Conservation (phyloP, 2,113 vertebrate species). For the Brachyhypopomus gauderio region DNA sequence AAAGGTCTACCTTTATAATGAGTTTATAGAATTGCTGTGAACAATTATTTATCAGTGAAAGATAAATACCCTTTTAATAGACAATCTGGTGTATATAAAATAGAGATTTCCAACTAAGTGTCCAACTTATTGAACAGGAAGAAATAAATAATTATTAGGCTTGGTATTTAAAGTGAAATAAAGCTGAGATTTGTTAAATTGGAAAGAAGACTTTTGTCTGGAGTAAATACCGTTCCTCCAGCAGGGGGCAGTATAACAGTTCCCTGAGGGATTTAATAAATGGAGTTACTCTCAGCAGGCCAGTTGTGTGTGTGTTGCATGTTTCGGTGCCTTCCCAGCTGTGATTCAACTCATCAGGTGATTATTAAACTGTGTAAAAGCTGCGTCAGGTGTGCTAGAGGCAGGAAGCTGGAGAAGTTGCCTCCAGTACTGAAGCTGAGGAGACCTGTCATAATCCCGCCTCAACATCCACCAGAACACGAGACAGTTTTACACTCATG, state of each 20-base stretch:
- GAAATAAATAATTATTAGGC: neutral
- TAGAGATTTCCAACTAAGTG: neutral
- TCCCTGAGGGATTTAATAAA: constrained; percentile 52
- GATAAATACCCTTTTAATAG: neutral
- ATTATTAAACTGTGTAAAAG: neutral
- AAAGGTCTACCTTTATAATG: constrained; percentile 6
- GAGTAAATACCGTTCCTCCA: constrained; percentile 51
- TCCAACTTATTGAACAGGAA: neutral
- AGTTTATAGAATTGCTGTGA: constrained; percentile 14
- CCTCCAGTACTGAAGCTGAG: neutral
- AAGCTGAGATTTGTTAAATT: neutral
- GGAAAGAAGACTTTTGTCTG: neutral
- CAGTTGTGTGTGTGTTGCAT: neutral
- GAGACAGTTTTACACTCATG: neutral
- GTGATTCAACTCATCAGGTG: constrained; percentile 1
- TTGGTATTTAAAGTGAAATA: neutral
- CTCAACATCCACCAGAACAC: neutral
- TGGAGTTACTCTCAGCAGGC: constrained; percentile 24
- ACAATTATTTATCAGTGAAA: constrained; percentile 13
- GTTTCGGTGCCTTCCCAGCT: neutral
- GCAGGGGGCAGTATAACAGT: constrained; percentile 75
- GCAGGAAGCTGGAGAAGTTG: neutral
- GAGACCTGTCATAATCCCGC: neutral
- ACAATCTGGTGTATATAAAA: neutral
- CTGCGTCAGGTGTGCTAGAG: neutral